Evolutionary conservation across 2,888 invertebrate genomes (phyloP).

Genomic region (Idaea straminata): DNA sequence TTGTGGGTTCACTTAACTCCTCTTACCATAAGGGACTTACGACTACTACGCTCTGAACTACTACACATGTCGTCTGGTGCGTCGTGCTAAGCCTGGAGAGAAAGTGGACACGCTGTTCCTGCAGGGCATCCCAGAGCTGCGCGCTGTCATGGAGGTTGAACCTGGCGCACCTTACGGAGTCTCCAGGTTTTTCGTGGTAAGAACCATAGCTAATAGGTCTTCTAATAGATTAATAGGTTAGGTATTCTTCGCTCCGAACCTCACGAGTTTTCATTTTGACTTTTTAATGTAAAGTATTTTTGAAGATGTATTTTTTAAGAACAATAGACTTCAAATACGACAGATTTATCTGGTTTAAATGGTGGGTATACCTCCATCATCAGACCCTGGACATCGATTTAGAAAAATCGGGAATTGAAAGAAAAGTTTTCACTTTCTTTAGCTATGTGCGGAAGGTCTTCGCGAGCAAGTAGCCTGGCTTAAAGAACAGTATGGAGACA

Average conservation of each 20-base stretch:
- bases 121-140: conserved; percentile 32
- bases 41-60: conserved; percentile 38
- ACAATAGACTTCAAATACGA: too few relatives aligned
- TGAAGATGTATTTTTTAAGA: too few relatives aligned
- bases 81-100: conserved; percentile 23
- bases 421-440: conserved; percentile 5
- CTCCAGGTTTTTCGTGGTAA: conserved; percentile 40
- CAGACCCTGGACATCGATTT: too few relatives aligned
- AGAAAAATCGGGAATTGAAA: too few relatives aligned
- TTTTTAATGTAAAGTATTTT: too few relatives aligned
- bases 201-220: conserved; percentile 4
- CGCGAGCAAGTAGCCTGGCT: conserved; percentile 60
- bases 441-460: conserved; percentile 70
- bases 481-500: conserved; percentile 58
- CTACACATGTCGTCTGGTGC: conserved; percentile 34
- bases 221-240: too few relatives aligned
- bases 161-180: conserved; percentile 32
- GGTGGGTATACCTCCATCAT: too few relatives aligned
- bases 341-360: too few relatives aligned
- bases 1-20: too few relatives aligned
- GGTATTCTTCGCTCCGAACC: too few relatives aligned
- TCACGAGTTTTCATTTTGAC: too few relatives aligned
- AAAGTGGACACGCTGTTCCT: conserved; percentile 13
- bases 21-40: conserved; percentile 27
- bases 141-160: conserved; percentile 25